These are phyloP conservation scores for Chrysina gloriosa DNA, from an alignment of 2,888 invertebrate genomes.

Conservation along the genomic window DNA sequence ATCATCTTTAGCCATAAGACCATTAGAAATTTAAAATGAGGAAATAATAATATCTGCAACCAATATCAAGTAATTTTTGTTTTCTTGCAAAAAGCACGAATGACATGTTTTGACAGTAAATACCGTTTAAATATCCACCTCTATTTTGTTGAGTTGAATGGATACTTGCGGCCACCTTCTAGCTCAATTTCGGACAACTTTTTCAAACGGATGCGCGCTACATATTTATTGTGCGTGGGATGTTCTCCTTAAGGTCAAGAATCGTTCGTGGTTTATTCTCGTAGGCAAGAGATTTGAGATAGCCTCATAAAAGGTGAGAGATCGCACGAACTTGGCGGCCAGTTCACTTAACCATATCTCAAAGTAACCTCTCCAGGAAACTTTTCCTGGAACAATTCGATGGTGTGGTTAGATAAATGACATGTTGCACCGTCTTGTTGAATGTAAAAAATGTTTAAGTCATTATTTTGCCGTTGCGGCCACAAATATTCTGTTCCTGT, in stretches of 20 bases:
- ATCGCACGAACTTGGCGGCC: background rate
- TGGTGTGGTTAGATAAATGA: background rate
- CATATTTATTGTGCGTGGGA: background rate
- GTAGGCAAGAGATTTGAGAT: background rate
- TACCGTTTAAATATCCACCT: background rate
- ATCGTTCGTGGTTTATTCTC: background rate
- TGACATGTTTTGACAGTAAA: background rate
- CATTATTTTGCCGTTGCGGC: background rate
- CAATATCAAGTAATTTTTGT: background rate
- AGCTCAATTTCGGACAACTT: background rate
- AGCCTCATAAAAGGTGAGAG: background rate
- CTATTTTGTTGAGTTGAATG: background rate
- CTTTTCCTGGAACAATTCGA: background rate
- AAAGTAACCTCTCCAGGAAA: background rate
- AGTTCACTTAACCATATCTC: background rate
- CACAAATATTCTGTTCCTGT: background rate
- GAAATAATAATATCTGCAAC: background rate
- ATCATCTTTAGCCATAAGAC: background rate
- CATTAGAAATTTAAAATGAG: constrained; percentile 3
- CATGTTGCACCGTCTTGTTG: constrained; percentile 3
- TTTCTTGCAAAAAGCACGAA: background rate
- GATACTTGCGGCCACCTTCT: background rate
- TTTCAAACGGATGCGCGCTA: background rate
- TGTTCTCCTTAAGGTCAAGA: background rate
- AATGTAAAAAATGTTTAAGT: background rate